Percentiles rank a stretch among this genome's conserved stretches.
These are phyloP conservation scores for Macrotis lagotis DNA, from an alignment of 2,113 vertebrate species.

Conservation along the genomic window DNA sequence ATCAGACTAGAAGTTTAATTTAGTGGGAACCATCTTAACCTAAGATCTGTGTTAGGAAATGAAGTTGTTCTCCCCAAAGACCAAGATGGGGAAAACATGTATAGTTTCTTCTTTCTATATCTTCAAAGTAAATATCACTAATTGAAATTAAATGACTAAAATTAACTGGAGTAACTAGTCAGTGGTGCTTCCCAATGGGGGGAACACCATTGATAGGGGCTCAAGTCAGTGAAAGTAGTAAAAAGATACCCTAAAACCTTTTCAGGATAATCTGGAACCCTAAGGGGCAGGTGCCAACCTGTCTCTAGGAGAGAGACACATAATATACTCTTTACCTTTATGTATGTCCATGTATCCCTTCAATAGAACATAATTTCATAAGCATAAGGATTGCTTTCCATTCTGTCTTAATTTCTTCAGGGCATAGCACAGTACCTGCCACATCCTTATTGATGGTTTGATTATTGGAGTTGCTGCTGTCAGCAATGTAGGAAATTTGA, in stretches of 20 bases:
- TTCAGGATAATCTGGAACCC: not conserved
- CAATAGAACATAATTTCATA: not conserved
- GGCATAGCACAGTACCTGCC: not conserved
- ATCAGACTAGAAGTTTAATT: not conserved
- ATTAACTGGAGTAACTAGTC: not conserved
- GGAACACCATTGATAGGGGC: not conserved
- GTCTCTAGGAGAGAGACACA: not conserved
- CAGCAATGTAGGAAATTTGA: not conserved
- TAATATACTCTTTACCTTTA: not conserved
- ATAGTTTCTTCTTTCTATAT: not conserved
- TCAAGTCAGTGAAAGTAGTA: not conserved
- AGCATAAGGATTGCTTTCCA: not conserved
- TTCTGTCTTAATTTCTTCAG: not conserved
- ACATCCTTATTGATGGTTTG: not conserved
- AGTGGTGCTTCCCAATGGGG: not conserved
- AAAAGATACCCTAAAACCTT: not conserved
- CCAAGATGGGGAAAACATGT: not conserved
- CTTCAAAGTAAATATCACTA: not conserved
- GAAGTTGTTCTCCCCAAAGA: not conserved
- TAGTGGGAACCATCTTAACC: not conserved
- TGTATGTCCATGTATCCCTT: not conserved
- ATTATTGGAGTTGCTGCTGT: not conserved
- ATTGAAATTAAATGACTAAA: not conserved
- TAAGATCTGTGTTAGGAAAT: not conserved
- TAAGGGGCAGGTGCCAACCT: not conserved